These are phyloP conservation scores for Xestia xanthographa DNA, from an alignment of 2,888 invertebrate genomes.

Conservation along the genomic window DNA sequence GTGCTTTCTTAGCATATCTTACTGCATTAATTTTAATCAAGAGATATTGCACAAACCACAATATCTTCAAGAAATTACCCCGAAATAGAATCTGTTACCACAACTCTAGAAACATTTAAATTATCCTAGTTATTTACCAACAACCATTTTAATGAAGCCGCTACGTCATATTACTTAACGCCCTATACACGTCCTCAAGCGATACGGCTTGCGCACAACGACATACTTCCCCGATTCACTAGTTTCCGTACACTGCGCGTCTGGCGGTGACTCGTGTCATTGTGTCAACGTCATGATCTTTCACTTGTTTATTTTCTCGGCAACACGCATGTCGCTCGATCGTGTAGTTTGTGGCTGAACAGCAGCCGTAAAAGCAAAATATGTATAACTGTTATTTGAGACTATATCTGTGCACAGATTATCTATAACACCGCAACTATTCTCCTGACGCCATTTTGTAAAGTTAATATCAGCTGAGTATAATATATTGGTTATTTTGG, in stretches of 20 bases:
- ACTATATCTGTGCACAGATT: slow-evolving; percentile 42
- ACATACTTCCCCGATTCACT: neutral
- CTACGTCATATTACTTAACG: slow-evolving; percentile 31
- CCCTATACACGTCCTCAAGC: neutral
- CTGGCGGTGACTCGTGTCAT: neutral
- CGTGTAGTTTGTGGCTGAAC: neutral
- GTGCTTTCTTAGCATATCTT: neutral
- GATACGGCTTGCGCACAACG: neutral
- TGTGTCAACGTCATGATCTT: neutral
- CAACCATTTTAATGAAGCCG: slow-evolving; percentile 42
- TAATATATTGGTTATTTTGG: slow-evolving; percentile 35
- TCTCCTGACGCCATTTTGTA: slow-evolving; percentile 39
- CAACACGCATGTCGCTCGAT: neutral
- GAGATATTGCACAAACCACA: neutral
- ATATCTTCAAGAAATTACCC: slow-evolving; percentile 9
- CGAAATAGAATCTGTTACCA: neutral
- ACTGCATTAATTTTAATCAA: neutral
- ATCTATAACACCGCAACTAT: slow-evolving; percentile 53
- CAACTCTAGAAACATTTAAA: slow-evolving; percentile 6
- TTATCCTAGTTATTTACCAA: slow-evolving; percentile 35
- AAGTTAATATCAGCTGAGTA: slow-evolving; percentile 19
- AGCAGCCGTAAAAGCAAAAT: slow-evolving; percentile 15
- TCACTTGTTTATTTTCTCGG: neutral
- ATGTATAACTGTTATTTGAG: slow-evolving; percentile 43
- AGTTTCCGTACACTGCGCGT: neutral